A percentile compares a stretch with the other conserved stretches of the same genome.
phyloP scores from a whole-genome alignment of 64 coral and sea anemone species.

The Pachyseris speciosa region DNA sequence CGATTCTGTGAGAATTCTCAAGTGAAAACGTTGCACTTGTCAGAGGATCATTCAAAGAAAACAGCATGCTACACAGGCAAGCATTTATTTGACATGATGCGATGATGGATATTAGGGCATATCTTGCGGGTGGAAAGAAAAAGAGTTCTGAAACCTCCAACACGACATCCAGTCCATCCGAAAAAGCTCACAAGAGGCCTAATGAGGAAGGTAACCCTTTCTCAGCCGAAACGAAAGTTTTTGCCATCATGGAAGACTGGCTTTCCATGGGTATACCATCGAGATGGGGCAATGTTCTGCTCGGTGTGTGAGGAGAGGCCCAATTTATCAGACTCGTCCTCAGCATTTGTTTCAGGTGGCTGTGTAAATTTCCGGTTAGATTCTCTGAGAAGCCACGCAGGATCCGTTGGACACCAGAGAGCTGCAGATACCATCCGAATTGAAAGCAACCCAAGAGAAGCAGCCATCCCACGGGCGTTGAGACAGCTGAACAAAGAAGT shows the following conservation, averaged over 20 bases:
- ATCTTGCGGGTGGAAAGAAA: background rate
- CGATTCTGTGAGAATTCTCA: background rate
- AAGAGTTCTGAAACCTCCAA: background rate
- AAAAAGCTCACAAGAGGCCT: background rate
- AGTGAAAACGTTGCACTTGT: background rate
- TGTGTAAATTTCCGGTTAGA: background rate
- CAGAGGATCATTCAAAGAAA: background rate
- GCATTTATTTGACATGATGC: background rate
- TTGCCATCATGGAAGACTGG: background rate
- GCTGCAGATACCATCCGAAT: too few relatives aligned
- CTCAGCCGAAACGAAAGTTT: background rate
- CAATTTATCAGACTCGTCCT: background rate
- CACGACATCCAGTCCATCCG: too few relatives aligned
- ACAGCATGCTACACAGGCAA: background rate
- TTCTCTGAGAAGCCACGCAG: background rate
- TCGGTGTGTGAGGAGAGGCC: background rate
- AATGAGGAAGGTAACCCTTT: background rate
- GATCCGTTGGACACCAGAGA: background rate
- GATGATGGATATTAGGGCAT: background rate
- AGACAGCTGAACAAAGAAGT: too few relatives aligned
- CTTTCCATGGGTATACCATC: background rate
- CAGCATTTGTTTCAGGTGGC: background rate
- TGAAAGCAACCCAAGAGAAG: background rate
- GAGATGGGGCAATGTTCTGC: conserved; percentile 1
- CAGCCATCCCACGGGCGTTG: too few relatives aligned